Conservation (phyloP, 2,113 vertebrate species). For the Psittacula cyanocephala region DNA sequence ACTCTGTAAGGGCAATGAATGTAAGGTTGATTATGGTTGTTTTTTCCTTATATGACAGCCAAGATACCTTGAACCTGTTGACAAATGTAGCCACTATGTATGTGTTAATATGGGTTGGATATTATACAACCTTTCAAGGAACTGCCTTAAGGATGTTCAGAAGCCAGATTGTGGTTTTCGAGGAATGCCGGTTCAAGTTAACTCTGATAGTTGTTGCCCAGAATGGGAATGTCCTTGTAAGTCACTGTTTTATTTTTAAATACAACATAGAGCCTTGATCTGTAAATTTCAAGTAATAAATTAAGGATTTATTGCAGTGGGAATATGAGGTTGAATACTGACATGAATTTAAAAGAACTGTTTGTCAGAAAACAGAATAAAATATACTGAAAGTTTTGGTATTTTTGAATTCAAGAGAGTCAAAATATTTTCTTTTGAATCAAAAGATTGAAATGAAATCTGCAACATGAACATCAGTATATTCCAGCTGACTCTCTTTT, state of each 20-base stretch:
- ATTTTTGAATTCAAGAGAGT: background rate
- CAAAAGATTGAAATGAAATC: background rate
- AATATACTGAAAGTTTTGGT: background rate
- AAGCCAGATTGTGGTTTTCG: slow-evolving; percentile 91
- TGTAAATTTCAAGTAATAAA: background rate
- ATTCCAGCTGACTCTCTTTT: background rate
- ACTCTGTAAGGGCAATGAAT: background rate
- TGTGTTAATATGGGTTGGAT: slow-evolving; percentile 90
- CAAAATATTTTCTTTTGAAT: background rate
- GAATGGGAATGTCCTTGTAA: slow-evolving; percentile 97
- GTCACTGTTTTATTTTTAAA: slow-evolving; percentile 38
- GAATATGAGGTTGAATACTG: background rate
- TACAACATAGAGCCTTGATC: background rate
- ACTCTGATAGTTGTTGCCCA: slow-evolving; percentile 91
- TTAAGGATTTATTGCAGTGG: background rate
- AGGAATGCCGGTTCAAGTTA: slow-evolving; percentile 91
- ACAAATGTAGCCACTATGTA: slow-evolving; percentile 91
- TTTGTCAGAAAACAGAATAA: background rate
- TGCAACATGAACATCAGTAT: background rate
- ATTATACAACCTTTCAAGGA: slow-evolving; percentile 89
- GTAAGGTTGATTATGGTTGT: background rate
- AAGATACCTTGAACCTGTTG: slow-evolving; percentile 86
- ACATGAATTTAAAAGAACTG: background rate
- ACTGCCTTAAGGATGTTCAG: slow-evolving; percentile 86
- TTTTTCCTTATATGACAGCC: slow-evolving; percentile 63